phyloP scores from a whole-genome alignment of 2,888 invertebrate genomes.

The Pseudococcus longispinus region DNA sequence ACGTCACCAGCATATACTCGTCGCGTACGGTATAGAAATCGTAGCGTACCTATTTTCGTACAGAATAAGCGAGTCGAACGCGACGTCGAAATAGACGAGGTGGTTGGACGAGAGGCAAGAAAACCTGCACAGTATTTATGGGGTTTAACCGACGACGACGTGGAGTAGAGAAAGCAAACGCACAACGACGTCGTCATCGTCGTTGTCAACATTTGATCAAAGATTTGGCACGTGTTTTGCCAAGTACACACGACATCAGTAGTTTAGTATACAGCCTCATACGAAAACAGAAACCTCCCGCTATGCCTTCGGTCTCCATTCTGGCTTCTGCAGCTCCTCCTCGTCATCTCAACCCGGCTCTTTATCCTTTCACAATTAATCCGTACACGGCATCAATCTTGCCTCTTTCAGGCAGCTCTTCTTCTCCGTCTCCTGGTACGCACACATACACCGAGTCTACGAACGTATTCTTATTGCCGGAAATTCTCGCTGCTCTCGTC shows the following conservation, averaged over 20 bases:
- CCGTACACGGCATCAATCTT: neutral
- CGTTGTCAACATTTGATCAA: slow-evolving; percentile 18
- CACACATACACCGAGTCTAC: neutral
- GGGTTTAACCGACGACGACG: neutral
- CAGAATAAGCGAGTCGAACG: too few relatives aligned
- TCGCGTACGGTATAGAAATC: neutral
- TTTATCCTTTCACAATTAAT: neutral
- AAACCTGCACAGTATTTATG: neutral
- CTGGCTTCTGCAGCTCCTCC: neutral
- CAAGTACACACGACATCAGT: neutral
- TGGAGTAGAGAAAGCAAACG: neutral
- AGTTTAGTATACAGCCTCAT: neutral
- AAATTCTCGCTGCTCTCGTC: neutral
- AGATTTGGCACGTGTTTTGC: slow-evolving; percentile 30
- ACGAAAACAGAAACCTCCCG: slow-evolving; percentile 14
- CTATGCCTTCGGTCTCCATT: neutral
- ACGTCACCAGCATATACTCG: neutral
- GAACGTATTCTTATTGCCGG: neutral
- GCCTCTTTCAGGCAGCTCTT: neutral
- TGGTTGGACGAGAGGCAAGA: neutral
- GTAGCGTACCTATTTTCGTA: too few relatives aligned
- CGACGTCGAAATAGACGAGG: neutral
- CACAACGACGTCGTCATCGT: neutral
- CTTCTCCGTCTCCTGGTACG: too few relatives aligned
- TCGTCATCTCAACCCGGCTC: neutral